phyloP scores from a whole-genome alignment of 2,888 invertebrate species.

The Lagria hirta region DNA sequence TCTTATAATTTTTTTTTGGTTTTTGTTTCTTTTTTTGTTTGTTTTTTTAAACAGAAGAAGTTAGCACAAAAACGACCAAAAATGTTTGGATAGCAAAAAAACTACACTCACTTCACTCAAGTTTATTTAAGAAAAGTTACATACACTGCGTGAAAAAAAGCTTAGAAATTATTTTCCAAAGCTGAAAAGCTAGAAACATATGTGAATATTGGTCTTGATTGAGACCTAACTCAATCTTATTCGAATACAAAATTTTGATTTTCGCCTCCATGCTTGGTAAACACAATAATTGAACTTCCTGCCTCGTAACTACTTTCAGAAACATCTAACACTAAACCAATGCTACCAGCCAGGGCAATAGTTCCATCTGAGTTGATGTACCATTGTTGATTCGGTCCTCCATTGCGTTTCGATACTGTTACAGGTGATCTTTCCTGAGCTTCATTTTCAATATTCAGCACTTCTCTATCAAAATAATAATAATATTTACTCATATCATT shows the following conservation, averaged over 20 bases:
- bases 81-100: too few relatives aligned
- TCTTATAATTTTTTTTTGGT: too few relatives aligned
- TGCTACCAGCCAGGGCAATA: constrained; percentile 1
- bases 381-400: constrained; percentile 8
- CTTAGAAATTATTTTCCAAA: too few relatives aligned
- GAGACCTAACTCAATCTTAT: too few relatives aligned
- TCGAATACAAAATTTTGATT: constrained; percentile 2
- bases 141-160: too few relatives aligned
- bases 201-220: too few relatives aligned
- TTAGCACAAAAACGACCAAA: too few relatives aligned
- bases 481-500: not conserved
- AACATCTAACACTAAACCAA: not conserved
- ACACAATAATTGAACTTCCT: constrained; percentile 2
- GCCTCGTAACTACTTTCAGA: not conserved
- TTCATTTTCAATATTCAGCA: constrained; percentile 2
- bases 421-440: not conserved
- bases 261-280: not conserved
- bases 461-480: constrained; percentile 7
- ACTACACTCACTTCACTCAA: too few relatives aligned
- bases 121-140: too few relatives aligned
- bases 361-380: constrained; percentile 4
- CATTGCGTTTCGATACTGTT: constrained; percentile 4
- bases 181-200: too few relatives aligned
- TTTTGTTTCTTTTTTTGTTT: too few relatives aligned
- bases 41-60: too few relatives aligned